Evolutionary conservation across 2,888 invertebrate genomes (phyloP), one percentile per base, ranked within the genome.

Genomic region (Drosophila monieri): DNA sequence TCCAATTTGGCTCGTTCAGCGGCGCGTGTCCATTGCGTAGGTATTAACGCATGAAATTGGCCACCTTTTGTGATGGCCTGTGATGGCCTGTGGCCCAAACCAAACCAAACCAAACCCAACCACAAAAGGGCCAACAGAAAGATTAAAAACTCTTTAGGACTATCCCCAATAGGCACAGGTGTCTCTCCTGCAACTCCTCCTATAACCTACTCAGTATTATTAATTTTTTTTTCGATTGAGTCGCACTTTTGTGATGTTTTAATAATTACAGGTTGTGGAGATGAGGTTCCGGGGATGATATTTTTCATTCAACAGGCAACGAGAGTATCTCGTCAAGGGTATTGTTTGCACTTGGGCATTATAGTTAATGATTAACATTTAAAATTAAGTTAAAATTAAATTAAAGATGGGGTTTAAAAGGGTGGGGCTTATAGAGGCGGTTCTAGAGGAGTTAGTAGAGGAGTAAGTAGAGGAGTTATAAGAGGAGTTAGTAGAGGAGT

Each of bases 41-140:
- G 81, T 80, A 85, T 67, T 59, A 85, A 77, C 70, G 77, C 83
- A 81, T 85, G 75, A 83, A 85, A 85, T 81, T 80, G 85, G 70
- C 73, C 85, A 75, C 62, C 68, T 65, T 47, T 48, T 15, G 21
- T n/a, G 46, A 1, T 18, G 18, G 18, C 18, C 18, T 18, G 18
- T 18, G 18, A 18, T 18, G 18, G 18, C 21, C 12, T 12, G 39
- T 9, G 25, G 25, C 25, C 25, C 25, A 25, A 25, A 25, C 18
- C 18, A 18, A 18, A 18, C n/a, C n/a, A n/a, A n/a, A 21, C 21
- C 37, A 23, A 25, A n/a, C n/a, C n/a, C n/a, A 59, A 56, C 27
- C 59, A 57, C 30, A 27, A 54, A 32, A 46, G 21, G 25, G 14
- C 46, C 41, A 30, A 32, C 48, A 41, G 21, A 23, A 27, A 62